These are phyloP conservation scores for Cyrtonyx montezumae DNA, from an alignment of 2,113 vertebrate species.

Conservation along the genomic window DNA sequence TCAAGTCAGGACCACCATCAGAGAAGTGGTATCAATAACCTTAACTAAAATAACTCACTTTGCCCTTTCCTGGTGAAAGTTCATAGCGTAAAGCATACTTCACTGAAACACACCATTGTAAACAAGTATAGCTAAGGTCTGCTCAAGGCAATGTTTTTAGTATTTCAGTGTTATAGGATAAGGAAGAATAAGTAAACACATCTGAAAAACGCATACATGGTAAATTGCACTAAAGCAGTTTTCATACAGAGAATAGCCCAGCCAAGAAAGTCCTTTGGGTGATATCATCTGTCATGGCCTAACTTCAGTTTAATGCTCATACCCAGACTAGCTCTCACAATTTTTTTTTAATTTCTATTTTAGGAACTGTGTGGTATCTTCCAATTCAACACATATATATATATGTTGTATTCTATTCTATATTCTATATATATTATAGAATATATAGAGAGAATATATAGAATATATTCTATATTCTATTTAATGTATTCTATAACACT, in stretches of 20 bases:
- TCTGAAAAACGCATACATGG: background rate
- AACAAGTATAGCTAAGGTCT: conserved; percentile 1
- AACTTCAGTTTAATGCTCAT: background rate
- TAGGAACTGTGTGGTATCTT: background rate
- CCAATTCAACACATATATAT: background rate
- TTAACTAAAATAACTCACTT: background rate
- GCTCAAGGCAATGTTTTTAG: conserved; percentile 4
- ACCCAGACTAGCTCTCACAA: background rate
- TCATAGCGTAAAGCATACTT: background rate
- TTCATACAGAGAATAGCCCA: background rate
- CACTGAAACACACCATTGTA: background rate
- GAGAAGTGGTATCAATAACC: background rate
- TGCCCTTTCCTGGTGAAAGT: conserved; percentile 4
- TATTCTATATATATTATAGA: too few species aligned
- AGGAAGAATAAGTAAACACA: background rate
- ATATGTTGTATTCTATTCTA: too few species aligned
- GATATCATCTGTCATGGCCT: background rate
- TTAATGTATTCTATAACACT: background rate
- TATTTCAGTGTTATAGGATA: background rate
- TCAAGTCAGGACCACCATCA: background rate
- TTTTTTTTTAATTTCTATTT: background rate
- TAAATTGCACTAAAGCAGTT: background rate
- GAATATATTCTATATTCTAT: too few species aligned
- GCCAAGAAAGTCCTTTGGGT: background rate
- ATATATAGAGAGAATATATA: too few species aligned